Conservation (phyloP, 1,140 invertebrate genomes). For the Camponotus vicinus region DNA sequence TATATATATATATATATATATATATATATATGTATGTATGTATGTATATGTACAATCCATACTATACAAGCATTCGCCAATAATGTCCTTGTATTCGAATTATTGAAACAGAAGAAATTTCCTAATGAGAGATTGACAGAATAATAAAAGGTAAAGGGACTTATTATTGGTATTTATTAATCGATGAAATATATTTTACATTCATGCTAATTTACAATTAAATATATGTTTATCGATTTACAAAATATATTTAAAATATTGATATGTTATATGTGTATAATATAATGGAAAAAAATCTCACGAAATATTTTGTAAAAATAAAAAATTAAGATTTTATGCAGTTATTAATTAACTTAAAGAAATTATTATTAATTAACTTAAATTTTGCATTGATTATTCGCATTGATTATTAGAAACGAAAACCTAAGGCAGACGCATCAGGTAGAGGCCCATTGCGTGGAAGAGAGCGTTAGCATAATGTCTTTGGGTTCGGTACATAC, state of each 20-base stretch:
- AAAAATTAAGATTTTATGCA: background rate
- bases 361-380: slow-evolving; percentile 35
- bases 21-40: too few relatives aligned
- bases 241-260: background rate
- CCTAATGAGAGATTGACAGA: background rate
- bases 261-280: background rate
- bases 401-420: slow-evolving; percentile 44
- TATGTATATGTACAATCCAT: background rate
- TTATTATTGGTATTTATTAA: background rate
- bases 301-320: background rate
- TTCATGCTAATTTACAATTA: background rate
- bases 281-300: background rate
- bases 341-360: too few relatives aligned
- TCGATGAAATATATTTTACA: background rate
- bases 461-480: slow-evolving; percentile 81
- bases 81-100: slow-evolving; percentile 54
- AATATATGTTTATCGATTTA: background rate
- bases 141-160: background rate
- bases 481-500: slow-evolving; percentile 70
- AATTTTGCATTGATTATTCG: slow-evolving; percentile 4
- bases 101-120: slow-evolving; percentile 30
- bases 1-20: too few relatives aligned
- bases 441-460: slow-evolving; percentile 49
- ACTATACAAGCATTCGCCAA: slow-evolving; percentile 15
- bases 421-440: slow-evolving; percentile 37